Evolutionary conservation across 2,797 vertebrate genomes (phyloP), one percentile per base, ranked within the genome.

Genomic region (Coendou prehensilis): DNA sequence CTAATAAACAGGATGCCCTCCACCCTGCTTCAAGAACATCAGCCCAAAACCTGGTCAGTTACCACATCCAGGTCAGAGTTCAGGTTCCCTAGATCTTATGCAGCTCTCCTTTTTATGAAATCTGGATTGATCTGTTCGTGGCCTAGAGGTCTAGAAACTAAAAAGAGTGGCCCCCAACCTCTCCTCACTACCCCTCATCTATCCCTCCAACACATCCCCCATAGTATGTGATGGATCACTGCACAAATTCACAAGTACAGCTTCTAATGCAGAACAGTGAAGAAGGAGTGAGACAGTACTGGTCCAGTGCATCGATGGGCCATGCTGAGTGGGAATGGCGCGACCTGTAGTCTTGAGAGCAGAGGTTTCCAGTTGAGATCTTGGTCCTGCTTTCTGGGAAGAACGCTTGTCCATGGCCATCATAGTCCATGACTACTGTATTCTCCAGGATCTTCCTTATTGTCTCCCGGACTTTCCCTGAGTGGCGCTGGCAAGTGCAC

Each of bases 121-220:
- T 69, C 10, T 92, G 15, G 26, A 52, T 64, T 76, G 26, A 30
- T 84, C 30, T 84, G 52, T 14, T 88, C 13, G 18, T 54, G 23
- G n/a, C 71, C 54, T 64, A 64, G 45, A 23, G 26, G 61, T 57
- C 76, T 67, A 90, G 47, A 59, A 84, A 41, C 20, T 50, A 67
- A 64, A 9, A 17, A 59, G 54, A 82, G 47, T 59, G 22, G 28
- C 56, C 30, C 13, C 14, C 54, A 9, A 2, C 6, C 10, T 59
- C 5, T n/a, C 50, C 8, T 5, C 69, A 5, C 30, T 18, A 4
- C 6, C 6, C 26, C 18, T 92, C 78, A 10, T 41, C 30, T 33
- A 8, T 17, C 3, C 9, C 8, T 59, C 6, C 1, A 33, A 6
- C 1, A 22, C 11, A 0, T 20, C 11, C 41, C 15, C 14, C 4